Conservation (phyloP, 2,888 invertebrate genomes). For the Drosophila kambysellisi region DNA sequence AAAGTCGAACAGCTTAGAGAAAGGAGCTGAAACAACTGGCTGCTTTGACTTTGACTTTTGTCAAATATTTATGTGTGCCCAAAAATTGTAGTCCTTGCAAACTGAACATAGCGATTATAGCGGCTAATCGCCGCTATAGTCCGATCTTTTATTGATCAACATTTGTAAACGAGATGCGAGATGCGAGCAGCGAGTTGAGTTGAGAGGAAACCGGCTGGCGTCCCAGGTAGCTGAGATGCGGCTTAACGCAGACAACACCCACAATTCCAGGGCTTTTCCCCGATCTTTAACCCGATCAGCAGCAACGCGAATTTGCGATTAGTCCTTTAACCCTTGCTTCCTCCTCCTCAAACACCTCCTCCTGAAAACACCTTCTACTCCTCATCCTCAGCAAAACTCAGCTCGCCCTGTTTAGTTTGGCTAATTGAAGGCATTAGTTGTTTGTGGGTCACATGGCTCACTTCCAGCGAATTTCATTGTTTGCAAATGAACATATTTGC, state of each 20-base stretch:
- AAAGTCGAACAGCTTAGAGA: slow-evolving; percentile 62
- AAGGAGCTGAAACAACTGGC: slow-evolving; percentile 9
- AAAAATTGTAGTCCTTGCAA: slow-evolving; percentile 56
- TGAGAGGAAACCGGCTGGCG: slow-evolving; percentile 40
- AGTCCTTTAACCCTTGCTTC: slow-evolving; percentile 49
- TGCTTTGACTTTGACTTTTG: slow-evolving; percentile 72
- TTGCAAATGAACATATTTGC: slow-evolving; percentile 68
- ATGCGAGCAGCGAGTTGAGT: slow-evolving; percentile 37
- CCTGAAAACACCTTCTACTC: background rate
- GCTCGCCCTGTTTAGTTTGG: slow-evolving; percentile 50
- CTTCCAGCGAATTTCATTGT: slow-evolving; percentile 71
- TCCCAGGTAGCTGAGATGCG: slow-evolving; percentile 51
- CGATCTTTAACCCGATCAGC: slow-evolving; percentile 47
- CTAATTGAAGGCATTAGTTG: slow-evolving; percentile 81
- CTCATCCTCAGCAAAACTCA: slow-evolving; percentile 36
- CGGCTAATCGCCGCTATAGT: slow-evolving; percentile 81
- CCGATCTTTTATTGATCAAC: slow-evolving; percentile 84
- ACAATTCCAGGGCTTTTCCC: slow-evolving; percentile 46
- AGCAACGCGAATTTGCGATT: slow-evolving; percentile 76
- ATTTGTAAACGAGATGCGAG: slow-evolving; percentile 80
- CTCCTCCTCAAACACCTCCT: background rate
- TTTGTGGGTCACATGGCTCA: slow-evolving; percentile 73
- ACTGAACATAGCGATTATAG: slow-evolving; percentile 78
- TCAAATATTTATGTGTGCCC: slow-evolving; percentile 76
- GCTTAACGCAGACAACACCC: slow-evolving; percentile 75